Evolutionary conservation across 2,888 invertebrate species (phyloP).

Genomic region (Microctonus brassicae): DNA sequence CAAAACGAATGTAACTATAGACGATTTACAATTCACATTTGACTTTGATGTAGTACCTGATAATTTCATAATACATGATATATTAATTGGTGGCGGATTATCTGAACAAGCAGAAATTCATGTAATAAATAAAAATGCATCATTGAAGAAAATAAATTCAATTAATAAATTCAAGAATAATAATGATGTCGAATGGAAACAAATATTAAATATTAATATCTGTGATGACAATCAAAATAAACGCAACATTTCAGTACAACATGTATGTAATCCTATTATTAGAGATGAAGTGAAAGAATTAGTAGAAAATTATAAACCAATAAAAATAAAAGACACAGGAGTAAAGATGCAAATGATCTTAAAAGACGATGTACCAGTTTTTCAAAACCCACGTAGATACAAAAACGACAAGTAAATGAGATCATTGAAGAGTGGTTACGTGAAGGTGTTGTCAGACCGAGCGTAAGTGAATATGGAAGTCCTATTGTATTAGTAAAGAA

Average conservation of each 20-base stretch:
- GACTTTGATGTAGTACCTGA: conserved; percentile 38
- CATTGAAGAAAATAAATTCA: neutral
- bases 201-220: conserved; percentile 25
- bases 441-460: conserved; percentile 43
- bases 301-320: conserved; percentile 37
- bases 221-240: neutral
- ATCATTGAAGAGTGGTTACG: conserved; percentile 47
- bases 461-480: conserved; percentile 46
- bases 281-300: conserved; percentile 28
- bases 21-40: conserved; percentile 29
- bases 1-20: conserved; percentile 20
- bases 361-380: conserved; percentile 44
- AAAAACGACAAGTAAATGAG: conserved; percentile 38
- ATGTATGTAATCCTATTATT: conserved; percentile 19
- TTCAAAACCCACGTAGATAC: conserved; percentile 32
- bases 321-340: conserved; percentile 32
- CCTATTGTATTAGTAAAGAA: conserved; percentile 48
- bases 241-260: conserved; percentile 22
- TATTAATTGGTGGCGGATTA: conserved; percentile 38
- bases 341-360: conserved; percentile 45
- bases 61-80: conserved; percentile 30
- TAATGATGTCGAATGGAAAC: conserved; percentile 10
- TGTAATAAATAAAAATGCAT: conserved; percentile 27
- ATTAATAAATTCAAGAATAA: neutral
- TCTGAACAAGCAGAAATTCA: conserved; percentile 34